Base-by-base conservation (phyloP, 1,140 invertebrate species). In the Drosophila repleta region DNA sequence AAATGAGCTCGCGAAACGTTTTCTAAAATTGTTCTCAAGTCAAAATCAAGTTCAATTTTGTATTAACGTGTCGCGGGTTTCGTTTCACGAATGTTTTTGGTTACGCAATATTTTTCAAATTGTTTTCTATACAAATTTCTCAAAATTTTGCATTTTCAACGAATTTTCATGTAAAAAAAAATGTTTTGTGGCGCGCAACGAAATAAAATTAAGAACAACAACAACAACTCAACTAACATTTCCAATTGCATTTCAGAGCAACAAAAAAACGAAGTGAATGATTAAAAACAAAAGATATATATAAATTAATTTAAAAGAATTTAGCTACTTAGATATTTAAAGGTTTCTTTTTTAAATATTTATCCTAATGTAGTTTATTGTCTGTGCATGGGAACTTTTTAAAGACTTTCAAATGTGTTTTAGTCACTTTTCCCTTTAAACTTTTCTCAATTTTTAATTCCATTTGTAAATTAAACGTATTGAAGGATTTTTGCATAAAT, bases 401-500 rank as follows among this genome's bases (percentile, higher is more conserved):
- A 29, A 53, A 32, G 64, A 58, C 21, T 68, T 48, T 39, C 41
- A 18, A 18, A 64, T 73, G 58, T 64, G 69, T 77, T 75, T 75
- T 68, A 68, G 71, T 83, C 79, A 70, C 61, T 39, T 69, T 41
- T 26, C 17, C n/a, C 29, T 62, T 63, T 48, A 43, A 29, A 61
- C 68, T 37, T 21, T 29, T 56, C 78, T 64, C 57, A 60, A 73
- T 75, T 78, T 87, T 61, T 46, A 76, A 81, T 78, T 73, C 73
- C 66, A 87, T 67, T 82, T 88, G 78, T 87, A 88, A 70, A 60
- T 87, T 63, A 65, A 81, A 85, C 60, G 60, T 51, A 70, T 63
- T 64, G 75, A 76, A 67, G 51, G 77, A 85, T 71, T 77, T 76
- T 87, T 85, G 74, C 82, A 87, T 87, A 56, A 85, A 85, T 85